A percentile compares a stretch with the other conserved stretches of the same genome.
Conservation (phyloP, 2,888 invertebrate species). For the Pedicia rivosa region DNA sequence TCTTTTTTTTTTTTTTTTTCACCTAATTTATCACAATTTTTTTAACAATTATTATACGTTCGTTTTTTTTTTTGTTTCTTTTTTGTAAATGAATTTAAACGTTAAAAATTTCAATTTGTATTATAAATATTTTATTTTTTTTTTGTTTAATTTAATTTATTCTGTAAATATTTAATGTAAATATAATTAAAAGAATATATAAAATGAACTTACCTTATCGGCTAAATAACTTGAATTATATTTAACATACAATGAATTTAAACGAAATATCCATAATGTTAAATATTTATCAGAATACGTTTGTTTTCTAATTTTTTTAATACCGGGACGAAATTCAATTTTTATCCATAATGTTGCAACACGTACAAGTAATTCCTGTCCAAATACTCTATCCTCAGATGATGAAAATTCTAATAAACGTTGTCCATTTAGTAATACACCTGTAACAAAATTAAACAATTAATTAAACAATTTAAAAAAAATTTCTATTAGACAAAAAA, state of each 20-base stretch:
- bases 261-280: conserved; percentile 57
- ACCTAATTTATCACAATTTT: no score
- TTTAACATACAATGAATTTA: conserved; percentile 34
- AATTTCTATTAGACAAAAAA: not conserved
- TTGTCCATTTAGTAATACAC: conserved; percentile 69
- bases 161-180: no score
- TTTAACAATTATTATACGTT: no score
- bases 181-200: not conserved
- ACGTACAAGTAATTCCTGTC: conserved; percentile 49
- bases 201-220: conserved; percentile 35
- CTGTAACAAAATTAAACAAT: conserved; percentile 32
- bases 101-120: no score
- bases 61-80: no score
- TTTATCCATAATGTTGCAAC: conserved; percentile 67
- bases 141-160: not conserved
- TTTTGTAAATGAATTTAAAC: no score
- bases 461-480: conserved; percentile 1
- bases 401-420: conserved; percentile 72
- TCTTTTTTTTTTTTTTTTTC: no score
- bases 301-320: conserved; percentile 4
- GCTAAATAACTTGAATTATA: conserved; percentile 42
- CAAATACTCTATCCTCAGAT: conserved; percentile 35
- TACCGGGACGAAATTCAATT: conserved; percentile 16
- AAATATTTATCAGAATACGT: conserved; percentile 28
- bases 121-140: no score